Evolutionary conservation across 2,888 invertebrate genomes (phyloP).

Genomic region (Pardosa pseudoannulata): DNA sequence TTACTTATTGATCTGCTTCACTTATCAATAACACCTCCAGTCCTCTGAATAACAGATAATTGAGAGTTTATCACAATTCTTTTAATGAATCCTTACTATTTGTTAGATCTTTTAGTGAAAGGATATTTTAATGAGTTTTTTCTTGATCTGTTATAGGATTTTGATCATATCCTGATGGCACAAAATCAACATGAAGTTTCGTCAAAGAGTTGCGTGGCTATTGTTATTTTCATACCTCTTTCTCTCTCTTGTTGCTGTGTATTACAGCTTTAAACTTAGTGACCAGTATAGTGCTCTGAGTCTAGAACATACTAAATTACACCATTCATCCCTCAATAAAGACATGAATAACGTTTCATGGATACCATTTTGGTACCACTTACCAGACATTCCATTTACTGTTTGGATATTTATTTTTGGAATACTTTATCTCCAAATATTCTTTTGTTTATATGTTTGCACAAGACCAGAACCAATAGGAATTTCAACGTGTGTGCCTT

Average conservation of each 20-base stretch:
- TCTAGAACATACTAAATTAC: conserved; percentile 57
- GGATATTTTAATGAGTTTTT: no score
- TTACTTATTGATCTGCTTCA: no score
- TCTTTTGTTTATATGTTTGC: conserved; percentile 59
- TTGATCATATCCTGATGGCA: conserved; percentile 52
- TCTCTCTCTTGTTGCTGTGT: conserved; percentile 44
- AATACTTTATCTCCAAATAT: conserved; percentile 52
- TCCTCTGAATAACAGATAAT: no score
- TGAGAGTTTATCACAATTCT: no score
- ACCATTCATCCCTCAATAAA: conserved; percentile 34
- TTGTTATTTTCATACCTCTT: conserved; percentile 57
- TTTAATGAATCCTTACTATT: no score
- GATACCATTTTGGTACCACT: conserved; percentile 34
- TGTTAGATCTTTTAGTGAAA: no score
- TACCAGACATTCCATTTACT: conserved; percentile 62
- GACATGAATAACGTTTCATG: background rate
- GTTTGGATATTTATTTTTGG: conserved; percentile 51
- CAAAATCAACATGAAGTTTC: conserved; percentile 55
- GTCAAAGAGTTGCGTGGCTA: conserved; percentile 69
- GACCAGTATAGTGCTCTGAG: conserved; percentile 55
- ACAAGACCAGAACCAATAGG: conserved; percentile 54
- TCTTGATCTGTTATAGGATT: background rate
- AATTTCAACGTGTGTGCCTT: conserved; percentile 2
- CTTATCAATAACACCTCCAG: no score
- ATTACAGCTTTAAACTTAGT: conserved; percentile 63